Percentiles rank a stretch among this genome's conserved stretches.
Conservation (phyloP, 2,113 vertebrate genomes). For the Rhynchomys soricoides region DNA sequence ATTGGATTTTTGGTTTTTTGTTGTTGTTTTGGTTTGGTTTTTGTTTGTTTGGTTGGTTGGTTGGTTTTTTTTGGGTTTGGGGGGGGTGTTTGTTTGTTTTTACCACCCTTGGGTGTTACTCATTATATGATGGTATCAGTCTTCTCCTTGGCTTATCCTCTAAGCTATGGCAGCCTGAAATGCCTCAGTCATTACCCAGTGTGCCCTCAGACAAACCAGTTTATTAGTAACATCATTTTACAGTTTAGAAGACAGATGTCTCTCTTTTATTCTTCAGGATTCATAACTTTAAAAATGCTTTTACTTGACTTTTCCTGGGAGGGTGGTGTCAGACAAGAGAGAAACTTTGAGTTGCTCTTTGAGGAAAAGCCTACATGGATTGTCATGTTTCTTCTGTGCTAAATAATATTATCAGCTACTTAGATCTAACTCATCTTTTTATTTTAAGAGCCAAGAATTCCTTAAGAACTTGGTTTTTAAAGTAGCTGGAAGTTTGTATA, state of each 20-base stretch:
- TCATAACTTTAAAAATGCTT: constrained; percentile 55
- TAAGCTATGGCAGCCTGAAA: background rate
- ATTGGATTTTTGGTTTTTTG: background rate
- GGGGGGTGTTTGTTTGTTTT: background rate
- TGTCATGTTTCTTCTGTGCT: constrained; percentile 33
- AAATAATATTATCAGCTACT: constrained; percentile 36
- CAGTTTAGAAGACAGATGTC: background rate
- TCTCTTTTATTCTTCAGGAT: constrained; percentile 33
- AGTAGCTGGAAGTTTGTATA: background rate
- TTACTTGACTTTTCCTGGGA: constrained; percentile 18
- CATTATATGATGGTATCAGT: background rate
- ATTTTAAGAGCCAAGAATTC: constrained; percentile 8
- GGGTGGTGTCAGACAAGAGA: background rate
- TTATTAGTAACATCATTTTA: constrained; percentile 31
- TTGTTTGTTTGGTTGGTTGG: too few species aligned
- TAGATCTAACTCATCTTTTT: background rate
- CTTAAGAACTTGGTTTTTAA: constrained; percentile 46
- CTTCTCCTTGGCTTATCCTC: too few species aligned
- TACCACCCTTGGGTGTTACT: background rate
- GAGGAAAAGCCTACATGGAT: background rate
- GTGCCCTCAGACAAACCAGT: background rate
- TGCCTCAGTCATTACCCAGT: constrained; percentile 6
- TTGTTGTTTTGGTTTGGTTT: too few species aligned
- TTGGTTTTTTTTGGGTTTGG: too few species aligned
- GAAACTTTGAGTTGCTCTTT: background rate